Base-by-base conservation (phyloP, 1,140 invertebrate species). In the Brachionus angularis region DNA sequence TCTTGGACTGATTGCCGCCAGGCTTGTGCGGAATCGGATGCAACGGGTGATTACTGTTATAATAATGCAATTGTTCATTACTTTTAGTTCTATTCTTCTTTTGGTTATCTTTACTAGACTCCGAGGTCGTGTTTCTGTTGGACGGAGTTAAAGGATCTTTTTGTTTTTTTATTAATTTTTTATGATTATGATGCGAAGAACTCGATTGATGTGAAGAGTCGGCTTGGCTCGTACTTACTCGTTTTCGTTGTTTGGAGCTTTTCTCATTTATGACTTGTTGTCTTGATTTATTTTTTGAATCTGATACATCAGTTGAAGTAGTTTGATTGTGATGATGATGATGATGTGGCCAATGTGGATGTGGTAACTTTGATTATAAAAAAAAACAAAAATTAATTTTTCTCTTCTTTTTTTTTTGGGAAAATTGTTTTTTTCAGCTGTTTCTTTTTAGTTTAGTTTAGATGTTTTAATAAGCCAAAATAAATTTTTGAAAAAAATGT, bases 21-120 rank as follows among this genome's bases (percentile, higher is more conserved):
- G 8, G 21, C 23, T 58, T 58, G 36, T 58, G 14, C 3, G 49
- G 49, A 12, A 67, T 67, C 29, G 61, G 61, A n/a, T 67, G 61
- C 16, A 67, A 18, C 23, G 61, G 61, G 29, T 67, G 61, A 46
- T 67, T 67, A 18, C 46, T 27, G n/a, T 33, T 67, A 42, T 67
- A 67, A n/a, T 67, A 67, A 67, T 67, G 61, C 21, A 67, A 46
- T 0, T 25, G 42, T 25, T 67, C 61, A 21, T 67, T 67, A 23
- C 53, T 58, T 36, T 34, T n/a, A 39, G 36, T 58, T 21, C 53
- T 25, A 8, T 58, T 58, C 18, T 67, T 46, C n/a, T 52, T 5
- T 8, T 52, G 7, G 14, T 5, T 5, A n/a, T n/a, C 23, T 27
- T 52, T 14, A 12, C 49, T 31, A 12, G 49, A 4, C 61, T n/a